Conservation (phyloP, 2,113 vertebrate species). For the Hydrochoerus hydrochaeris region DNA sequence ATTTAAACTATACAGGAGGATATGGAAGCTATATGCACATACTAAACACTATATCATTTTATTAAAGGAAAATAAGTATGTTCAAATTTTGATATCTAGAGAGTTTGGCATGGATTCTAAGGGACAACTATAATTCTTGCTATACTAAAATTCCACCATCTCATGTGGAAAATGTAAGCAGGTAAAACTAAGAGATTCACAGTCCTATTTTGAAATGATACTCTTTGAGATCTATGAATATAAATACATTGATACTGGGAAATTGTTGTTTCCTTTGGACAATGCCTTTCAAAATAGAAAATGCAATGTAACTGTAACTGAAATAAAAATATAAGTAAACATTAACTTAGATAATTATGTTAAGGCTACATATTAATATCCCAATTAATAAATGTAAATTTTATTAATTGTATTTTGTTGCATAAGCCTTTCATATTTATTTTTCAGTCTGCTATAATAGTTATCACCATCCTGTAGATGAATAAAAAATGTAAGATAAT, state of each 20-base stretch:
- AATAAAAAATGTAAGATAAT: constrained; percentile 3
- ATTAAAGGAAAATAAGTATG: not conserved
- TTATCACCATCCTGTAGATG: not conserved
- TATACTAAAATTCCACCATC: not conserved
- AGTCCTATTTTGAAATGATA: not conserved
- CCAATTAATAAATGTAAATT: not conserved
- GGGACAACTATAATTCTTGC: not conserved
- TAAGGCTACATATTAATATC: not conserved
- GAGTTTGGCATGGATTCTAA: not conserved
- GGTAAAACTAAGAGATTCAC: not conserved
- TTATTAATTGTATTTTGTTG: constrained; percentile 14
- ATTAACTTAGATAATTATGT: not conserved
- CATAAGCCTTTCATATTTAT: not conserved
- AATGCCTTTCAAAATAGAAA: constrained; percentile 39
- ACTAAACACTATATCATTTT: not conserved
- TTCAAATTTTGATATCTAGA: not conserved
- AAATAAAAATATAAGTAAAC: constrained; percentile 37
- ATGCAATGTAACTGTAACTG: constrained; percentile 1
- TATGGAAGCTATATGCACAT: not conserved
- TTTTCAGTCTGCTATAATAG: not conserved
- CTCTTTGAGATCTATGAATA: not conserved
- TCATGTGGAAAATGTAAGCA: not conserved
- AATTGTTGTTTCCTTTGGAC: not conserved
- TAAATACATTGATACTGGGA: not conserved
- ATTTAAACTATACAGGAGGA: not conserved